These are phyloP conservation scores for Tyria jacobaeae DNA, from an alignment of 2,888 invertebrate species.

Conservation along the genomic window DNA sequence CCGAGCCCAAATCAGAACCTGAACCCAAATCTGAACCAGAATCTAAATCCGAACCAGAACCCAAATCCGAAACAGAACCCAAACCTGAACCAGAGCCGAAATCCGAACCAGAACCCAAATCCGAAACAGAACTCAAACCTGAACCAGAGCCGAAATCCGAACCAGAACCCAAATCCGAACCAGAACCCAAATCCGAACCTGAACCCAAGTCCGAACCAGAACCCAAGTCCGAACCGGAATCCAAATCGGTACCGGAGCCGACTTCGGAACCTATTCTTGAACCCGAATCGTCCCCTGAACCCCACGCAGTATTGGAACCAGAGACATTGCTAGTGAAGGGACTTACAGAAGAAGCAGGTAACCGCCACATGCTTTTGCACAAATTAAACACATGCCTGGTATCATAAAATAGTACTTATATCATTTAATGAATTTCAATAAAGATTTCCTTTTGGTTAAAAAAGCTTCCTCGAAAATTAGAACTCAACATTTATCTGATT, in stretches of 20 bases:
- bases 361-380: conserved; percentile 76
- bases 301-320: conserved; percentile 77
- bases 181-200: conserved; percentile 68
- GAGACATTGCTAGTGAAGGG: conserved; percentile 83
- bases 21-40: conserved; percentile 76
- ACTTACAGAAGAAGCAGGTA: conserved; percentile 83
- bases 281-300: conserved; percentile 73
- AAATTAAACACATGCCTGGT: conserved; percentile 33
- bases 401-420: conserved; percentile 5
- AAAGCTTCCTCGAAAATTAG: no score
- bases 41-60: conserved; percentile 78
- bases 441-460: no score
- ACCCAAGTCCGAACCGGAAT: conserved; percentile 46
- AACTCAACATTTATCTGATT: no score
- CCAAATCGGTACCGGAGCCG: conserved; percentile 37
- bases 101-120: conserved; percentile 69
- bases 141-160: conserved; percentile 63
- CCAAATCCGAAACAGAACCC: conserved; percentile 78
- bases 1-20: conserved; percentile 75
- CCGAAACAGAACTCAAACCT: conserved; percentile 62
- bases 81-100: conserved; percentile 74
- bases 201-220: conserved; percentile 41
- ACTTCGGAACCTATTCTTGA: conserved; percentile 75
- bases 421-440: background rate
- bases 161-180: conserved; percentile 66